phyloP scores from a whole-genome alignment of 2,113 vertebrate genomes.

The Neolamprologus devosi region DNA sequence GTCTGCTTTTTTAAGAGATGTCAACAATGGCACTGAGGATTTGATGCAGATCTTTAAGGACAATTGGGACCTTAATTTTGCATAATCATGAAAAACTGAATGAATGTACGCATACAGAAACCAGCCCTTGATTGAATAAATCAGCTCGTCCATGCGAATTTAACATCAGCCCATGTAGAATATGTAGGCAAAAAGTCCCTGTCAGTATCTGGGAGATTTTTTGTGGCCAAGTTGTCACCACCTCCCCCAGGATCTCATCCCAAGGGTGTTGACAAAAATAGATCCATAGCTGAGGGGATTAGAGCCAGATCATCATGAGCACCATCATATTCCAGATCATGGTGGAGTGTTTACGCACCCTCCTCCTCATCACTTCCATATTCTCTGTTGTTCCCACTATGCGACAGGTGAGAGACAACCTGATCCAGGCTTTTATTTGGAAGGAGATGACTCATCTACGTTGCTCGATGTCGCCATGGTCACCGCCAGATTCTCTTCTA shows the following conservation, averaged over 20 bases:
- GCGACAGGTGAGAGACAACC: not conserved
- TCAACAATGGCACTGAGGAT: not conserved
- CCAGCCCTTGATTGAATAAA: not conserved
- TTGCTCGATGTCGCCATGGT: not conserved
- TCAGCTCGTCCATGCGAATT: not conserved
- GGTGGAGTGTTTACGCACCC: not conserved
- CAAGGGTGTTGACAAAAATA: not conserved
- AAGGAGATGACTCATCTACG: slow-evolving; percentile 16
- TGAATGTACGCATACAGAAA: not conserved
- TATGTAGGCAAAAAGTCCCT: not conserved
- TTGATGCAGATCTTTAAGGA: not conserved
- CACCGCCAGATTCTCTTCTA: not conserved
- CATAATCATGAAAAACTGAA: not conserved
- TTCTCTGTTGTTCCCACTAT: not conserved
- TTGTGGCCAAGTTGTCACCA: not conserved
- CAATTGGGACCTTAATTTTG: not conserved
- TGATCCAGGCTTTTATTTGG: not conserved
- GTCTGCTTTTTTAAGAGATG: not conserved
- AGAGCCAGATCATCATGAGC: not conserved
- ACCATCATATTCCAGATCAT: not conserved
- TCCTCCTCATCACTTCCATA: not conserved
- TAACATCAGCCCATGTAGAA: not conserved
- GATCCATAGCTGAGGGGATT: not conserved
- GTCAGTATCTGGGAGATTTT: not conserved
- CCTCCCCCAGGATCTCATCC: not conserved